Base-by-base conservation (phyloP, 2,797 vertebrate genomes). In the Clarias fuscus region DNA sequence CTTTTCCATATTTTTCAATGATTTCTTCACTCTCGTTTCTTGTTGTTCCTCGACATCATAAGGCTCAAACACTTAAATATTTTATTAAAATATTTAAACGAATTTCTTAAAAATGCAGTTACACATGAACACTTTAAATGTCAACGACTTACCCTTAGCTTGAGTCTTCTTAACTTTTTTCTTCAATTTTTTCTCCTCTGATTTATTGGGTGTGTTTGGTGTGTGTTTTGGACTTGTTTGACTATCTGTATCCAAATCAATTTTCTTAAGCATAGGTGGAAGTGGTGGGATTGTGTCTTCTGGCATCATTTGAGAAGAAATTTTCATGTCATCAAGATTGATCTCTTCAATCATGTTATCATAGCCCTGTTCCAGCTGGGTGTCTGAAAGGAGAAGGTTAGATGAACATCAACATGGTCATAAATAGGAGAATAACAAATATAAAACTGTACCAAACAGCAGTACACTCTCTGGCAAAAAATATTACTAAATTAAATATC, bases 301-400 rank as follows among this genome's bases (percentile, higher is more conserved):
- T 7, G 81, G 64, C 84, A 30, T 64, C 7, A 85, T 75, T 1
- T 13, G 90, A 14, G 86, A n/a, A 56, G 88, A 89, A 76, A 87
- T 2, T 64, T 90, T 89, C 14, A 89, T 85, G 86, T 95, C 94
- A 22, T 92, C 94, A 65, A 96, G 83, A 30, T 88, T 93, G 85
- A 96, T 95, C 89, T 95, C 94, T 76, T 96, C 95, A 91, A 96
- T n/a, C 4, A 94, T 92, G 86, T 95, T 95, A 83, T 96, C 95
- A 84, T 93, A 93, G 84, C 91, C 91, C 37, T 95, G 92, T 86
- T 95, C 95, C 58, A 93, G 91, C 86, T 93, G 94, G 18, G 68
- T 64, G 89, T 94, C 94, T 95, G 30, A 86, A 33, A 14, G 72
- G 65, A 73, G 79, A 68, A 22, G 5, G 17, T 68, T 68, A 64